Base-by-base conservation (phyloP, 2,113 vertebrate species). In the Solenodon paradoxus region DNA sequence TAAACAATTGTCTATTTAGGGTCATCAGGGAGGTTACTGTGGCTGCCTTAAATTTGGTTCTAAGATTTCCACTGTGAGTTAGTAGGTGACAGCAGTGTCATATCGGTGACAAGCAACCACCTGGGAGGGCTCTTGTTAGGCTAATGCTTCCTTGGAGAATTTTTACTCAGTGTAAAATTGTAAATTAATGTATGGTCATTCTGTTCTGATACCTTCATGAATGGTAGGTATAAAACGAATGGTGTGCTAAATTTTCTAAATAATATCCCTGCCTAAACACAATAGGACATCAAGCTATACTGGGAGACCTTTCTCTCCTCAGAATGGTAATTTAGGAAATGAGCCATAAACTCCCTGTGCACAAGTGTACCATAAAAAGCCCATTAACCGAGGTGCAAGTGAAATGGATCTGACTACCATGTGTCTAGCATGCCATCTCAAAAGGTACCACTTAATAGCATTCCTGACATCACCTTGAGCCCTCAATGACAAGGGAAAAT, bases 301-400 rank as follows among this genome's bases (percentile, higher is more conserved):
- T 5, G 4, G 64, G 88, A 97, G 32, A 95, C 64, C 96, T 97
- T 94, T 95, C 96, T 94, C 87, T 79, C 51, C 80, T 92, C 75
- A 5, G 28, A 96, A 95, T 88, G 91, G 90, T 90, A 88, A 96
- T 94, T 89, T 90, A 97, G 96, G 97, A 97, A 97, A 95, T 90
- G 90, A 98, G 59, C 69, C 75, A 19, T 90, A 68, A 95, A 85
- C 32, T 83, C 81, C 94, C 38, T 71, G 78, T 68, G 82, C 90
- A 45, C 74, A 77, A 94, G 87, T n/a, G 22, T 53, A 79, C 96
- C 95, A 97, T 98, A 98, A 98, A 98, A 98, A 97, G 88, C 94
- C 97, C 98, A 98, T 98, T 98, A 98, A 97, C 93, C 49, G 88
- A 98, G 95, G 97, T 98, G 97, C 90, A 94, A 97, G 97, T 98